phyloP scores from a whole-genome alignment of 2,113 vertebrate species.

The Uria aalge region DNA sequence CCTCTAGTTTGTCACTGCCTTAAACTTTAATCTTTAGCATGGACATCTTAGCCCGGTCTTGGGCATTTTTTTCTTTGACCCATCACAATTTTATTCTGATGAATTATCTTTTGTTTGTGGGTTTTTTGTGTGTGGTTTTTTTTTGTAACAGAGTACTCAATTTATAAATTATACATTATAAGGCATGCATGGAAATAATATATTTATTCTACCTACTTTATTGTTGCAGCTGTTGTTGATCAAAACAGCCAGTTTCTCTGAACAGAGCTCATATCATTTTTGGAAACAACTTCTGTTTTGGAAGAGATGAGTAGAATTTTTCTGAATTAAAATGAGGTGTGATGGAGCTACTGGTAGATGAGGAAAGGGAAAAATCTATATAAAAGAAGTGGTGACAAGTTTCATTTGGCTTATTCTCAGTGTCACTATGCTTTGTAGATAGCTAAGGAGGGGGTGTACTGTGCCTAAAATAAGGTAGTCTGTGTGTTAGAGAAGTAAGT shows the following conservation, averaged over 20 bases:
- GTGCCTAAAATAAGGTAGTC: neutral
- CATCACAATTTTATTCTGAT: neutral
- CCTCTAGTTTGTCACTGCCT: neutral
- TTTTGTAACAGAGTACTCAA: neutral
- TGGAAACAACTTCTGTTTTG: neutral
- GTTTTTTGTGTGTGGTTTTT: neutral
- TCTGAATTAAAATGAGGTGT: neutral
- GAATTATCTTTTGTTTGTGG: neutral
- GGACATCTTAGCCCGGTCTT: neutral
- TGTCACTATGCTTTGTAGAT: neutral
- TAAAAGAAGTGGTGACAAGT: neutral
- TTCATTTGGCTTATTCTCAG: neutral
- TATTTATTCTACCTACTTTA: neutral
- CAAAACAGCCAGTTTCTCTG: neutral
- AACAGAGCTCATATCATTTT: neutral
- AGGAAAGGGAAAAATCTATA: neutral
- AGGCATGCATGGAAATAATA: neutral
- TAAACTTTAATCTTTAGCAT: neutral
- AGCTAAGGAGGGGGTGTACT: neutral
- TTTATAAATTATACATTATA: neutral
- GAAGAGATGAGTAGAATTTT: neutral
- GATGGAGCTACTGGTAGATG: neutral
- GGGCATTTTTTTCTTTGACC: neutral
- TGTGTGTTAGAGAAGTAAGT: neutral
- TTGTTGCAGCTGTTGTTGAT: neutral